Percentiles rank a stretch among this genome's conserved stretches.
These are phyloP conservation scores for Cricetomys ansorgei DNA, from an alignment of 2,113 vertebrate species.

Conservation along the genomic window DNA sequence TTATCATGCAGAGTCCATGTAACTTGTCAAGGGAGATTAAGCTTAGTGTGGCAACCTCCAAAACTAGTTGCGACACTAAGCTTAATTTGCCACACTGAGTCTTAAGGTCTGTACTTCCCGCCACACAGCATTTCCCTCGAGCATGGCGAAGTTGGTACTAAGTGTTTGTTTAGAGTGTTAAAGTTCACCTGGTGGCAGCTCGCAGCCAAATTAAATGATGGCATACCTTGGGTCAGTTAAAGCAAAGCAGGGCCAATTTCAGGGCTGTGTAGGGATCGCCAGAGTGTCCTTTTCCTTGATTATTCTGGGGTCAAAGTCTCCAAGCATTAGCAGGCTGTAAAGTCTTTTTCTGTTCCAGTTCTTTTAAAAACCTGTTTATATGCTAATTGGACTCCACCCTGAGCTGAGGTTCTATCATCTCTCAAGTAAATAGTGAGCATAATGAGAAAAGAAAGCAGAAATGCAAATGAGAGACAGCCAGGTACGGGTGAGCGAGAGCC, in stretches of 20 bases:
- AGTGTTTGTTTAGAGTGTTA: neutral
- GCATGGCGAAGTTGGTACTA: neutral
- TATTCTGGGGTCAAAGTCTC: conserved; percentile 59
- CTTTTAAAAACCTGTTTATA: conserved; percentile 76
- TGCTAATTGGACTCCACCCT: conserved; percentile 71
- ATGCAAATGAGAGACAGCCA: conserved; percentile 65
- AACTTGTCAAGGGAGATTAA: neutral
- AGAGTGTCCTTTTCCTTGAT: conserved; percentile 19
- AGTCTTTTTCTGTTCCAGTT: conserved; percentile 49
- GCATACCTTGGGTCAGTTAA: neutral
- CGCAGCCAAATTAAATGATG: neutral
- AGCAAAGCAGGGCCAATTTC: neutral
- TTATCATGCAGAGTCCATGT: neutral
- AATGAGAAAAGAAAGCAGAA: conserved; percentile 77
- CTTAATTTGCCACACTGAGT: neutral
- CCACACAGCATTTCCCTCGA: neutral
- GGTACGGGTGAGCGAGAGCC: neutral
- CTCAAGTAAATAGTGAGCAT: conserved; percentile 71
- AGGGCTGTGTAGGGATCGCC: neutral
- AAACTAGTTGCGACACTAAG: neutral
- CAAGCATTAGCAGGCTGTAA: neutral
- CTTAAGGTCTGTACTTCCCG: neutral
- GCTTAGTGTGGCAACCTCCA: neutral
- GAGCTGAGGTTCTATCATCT: conserved; percentile 50
- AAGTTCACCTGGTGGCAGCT: neutral